Conservation (phyloP, 2,113 vertebrate genomes). For the Atractosteus spatula region DNA sequence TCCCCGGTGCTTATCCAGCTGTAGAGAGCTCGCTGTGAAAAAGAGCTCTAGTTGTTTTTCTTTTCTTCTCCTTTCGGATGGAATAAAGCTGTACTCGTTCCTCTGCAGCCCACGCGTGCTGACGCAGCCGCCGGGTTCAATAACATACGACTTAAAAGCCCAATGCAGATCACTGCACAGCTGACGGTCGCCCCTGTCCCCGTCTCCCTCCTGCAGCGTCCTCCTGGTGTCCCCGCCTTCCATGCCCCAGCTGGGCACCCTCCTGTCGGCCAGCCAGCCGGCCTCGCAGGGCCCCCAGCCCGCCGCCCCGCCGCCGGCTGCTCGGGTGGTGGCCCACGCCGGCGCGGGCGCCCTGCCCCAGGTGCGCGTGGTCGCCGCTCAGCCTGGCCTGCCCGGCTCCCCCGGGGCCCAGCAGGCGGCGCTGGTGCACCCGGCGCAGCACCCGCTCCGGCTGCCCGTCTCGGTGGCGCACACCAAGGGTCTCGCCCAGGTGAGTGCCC, state of each 20-base stretch:
- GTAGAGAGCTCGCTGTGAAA: no score
- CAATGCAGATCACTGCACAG: no score
- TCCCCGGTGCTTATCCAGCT: no score
- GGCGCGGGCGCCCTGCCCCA: conserved; percentile 77
- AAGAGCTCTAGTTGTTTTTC: no score
- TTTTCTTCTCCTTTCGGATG: no score
- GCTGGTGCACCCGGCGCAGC: conserved; percentile 68
- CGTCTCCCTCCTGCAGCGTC: conserved; percentile 57
- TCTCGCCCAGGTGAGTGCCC: conserved; percentile 77
- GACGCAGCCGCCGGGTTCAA: no score
- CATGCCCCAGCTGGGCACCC: conserved; percentile 84
- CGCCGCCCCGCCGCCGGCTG: conserved; percentile 61
- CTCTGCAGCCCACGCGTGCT: no score
- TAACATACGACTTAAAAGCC: no score
- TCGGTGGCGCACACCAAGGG: conserved; percentile 77
- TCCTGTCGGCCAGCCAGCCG: conserved; percentile 76
- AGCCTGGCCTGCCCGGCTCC: conserved; percentile 63
- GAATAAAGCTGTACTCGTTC: no score
- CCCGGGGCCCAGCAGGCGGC: conserved; percentile 68
- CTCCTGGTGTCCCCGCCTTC: conserved; percentile 89
- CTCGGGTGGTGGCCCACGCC: conserved; percentile 75
- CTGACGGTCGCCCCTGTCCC: neutral
- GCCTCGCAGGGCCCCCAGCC: conserved; percentile 62
- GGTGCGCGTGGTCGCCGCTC: conserved; percentile 84
- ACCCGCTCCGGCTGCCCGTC: conserved; percentile 84